Percentiles rank a stretch among this genome's conserved stretches.
Conservation (phyloP, 2,888 invertebrate genomes). For the Stratiomys singularior region DNA sequence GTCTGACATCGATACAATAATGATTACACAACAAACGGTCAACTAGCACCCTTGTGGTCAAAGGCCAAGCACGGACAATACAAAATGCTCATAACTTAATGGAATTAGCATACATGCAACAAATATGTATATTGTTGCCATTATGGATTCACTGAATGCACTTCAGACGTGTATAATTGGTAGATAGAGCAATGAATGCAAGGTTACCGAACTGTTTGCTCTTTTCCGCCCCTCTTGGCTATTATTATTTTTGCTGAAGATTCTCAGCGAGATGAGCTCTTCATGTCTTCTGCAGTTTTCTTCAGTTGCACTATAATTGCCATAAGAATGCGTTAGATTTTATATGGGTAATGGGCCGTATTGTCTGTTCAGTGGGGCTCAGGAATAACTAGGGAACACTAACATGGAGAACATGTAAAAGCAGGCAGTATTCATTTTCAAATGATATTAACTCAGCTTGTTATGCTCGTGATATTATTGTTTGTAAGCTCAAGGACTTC, state of each 20-base stretch:
- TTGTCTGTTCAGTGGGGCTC: too few relatives aligned
- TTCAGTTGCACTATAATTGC: not conserved
- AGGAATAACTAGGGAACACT: too few relatives aligned
- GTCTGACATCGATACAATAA: not conserved
- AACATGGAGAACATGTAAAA: too few relatives aligned
- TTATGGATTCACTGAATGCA: conserved; percentile 8
- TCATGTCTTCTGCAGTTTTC: not conserved
- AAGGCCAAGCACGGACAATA: conserved; percentile 10
- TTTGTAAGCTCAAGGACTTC: too few relatives aligned
- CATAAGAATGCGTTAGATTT: not conserved
- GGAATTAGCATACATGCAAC: conserved; percentile 26
- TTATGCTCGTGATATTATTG: too few relatives aligned
- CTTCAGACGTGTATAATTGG: conserved; percentile 8
- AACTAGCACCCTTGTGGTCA: conserved; percentile 1
- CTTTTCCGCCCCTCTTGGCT: not conserved
- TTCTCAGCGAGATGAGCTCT: not conserved
- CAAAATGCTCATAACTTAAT: conserved; percentile 14
- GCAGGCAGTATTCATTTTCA: too few relatives aligned
- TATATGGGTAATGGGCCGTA: not conserved
- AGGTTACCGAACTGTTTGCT: not conserved
- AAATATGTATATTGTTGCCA: not conserved
- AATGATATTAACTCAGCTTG: too few relatives aligned
- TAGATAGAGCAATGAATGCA: not conserved
- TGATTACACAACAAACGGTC: conserved; percentile 15
- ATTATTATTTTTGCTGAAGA: not conserved